Base-by-base conservation (phyloP, 2,888 invertebrate genomes). In the Neocrepidodera transversa region DNA sequence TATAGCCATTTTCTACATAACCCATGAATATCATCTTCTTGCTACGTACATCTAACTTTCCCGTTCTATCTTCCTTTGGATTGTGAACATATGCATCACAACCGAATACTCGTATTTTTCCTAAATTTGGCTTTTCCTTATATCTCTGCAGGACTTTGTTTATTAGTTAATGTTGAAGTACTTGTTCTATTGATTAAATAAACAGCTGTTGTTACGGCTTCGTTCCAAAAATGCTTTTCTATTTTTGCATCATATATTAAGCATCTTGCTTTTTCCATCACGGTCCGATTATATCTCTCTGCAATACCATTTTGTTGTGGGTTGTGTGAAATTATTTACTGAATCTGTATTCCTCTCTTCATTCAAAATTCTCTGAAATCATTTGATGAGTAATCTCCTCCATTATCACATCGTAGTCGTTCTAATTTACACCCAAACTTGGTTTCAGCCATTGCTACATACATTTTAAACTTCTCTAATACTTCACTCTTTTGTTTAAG, bases 121-220 rank as follows among this genome's bases (percentile, higher is more conserved):
- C 1, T n/a, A n/a, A n/a, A n/a, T n/a, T n/a, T n/a, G n/a, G n/a
- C n/a, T n/a, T 28, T 42, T 23, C 62, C 58, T 74, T 76, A 76
- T 5, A 67, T 11, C 61, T 77, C 76, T 60, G 64, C 69, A 2
- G 77, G 74, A 1, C 72, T 74, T 62, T 70, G 65, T 16, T 64
- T 23, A 48, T 58, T 14, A 38, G 30, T 4, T 48, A 54, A 7
- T 32, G 10, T 7, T 20, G 17, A 51, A 28, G 40, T 43, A 45
- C 43, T 2, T 6, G 60, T 63, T 52, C 73, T 57, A 40, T 73
- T 73, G 16, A 45, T 23, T 6, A 68, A 32, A 49, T 71, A 72
- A 4, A 66, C 63, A 7, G 71, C 70, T 8, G 69, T 69, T 48
- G 62, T 64, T 0, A 68, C 63, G 11, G 69, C 68, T 64, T 73